These are phyloP conservation scores for Maniola hyperantus DNA, from an alignment of 2,888 invertebrate species.

Conservation along the genomic window DNA sequence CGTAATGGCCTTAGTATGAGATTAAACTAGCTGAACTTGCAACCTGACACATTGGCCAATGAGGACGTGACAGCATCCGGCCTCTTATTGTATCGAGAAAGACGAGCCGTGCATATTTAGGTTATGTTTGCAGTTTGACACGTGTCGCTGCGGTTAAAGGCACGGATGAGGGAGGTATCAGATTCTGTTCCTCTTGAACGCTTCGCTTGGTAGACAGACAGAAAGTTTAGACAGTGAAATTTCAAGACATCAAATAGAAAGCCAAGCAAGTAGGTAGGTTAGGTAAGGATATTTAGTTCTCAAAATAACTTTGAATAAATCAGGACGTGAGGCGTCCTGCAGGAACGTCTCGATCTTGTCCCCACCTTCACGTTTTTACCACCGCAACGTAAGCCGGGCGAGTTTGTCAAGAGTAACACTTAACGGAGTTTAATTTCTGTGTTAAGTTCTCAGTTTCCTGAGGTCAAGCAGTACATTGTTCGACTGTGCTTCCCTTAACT, in stretches of 20 bases:
- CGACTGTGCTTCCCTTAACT: background rate
- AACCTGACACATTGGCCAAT: slow-evolving; percentile 68
- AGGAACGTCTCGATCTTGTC: too few species aligned
- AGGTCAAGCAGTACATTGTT: slow-evolving; percentile 20
- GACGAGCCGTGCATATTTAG: slow-evolving; percentile 43
- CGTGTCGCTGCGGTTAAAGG: slow-evolving; percentile 41
- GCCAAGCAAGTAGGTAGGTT: too few species aligned
- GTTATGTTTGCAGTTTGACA: slow-evolving; percentile 39
- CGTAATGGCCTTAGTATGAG: too few species aligned
- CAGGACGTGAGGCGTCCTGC: too few species aligned
- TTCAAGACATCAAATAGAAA: slow-evolving; percentile 13
- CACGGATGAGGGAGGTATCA: slow-evolving; percentile 29
- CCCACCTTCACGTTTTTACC: too few species aligned
- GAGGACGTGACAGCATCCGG: slow-evolving; percentile 68
- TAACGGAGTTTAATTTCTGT: slow-evolving; percentile 19
- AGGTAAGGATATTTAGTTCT: too few species aligned
- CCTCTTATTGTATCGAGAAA: slow-evolving; percentile 46
- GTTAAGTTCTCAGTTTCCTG: slow-evolving; percentile 13
- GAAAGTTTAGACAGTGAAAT: background rate
- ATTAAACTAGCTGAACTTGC: slow-evolving; percentile 43
- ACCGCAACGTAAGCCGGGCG: too few species aligned
- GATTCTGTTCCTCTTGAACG: slow-evolving; percentile 25
- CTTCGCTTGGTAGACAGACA: slow-evolving; percentile 20
- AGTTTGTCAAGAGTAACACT: slow-evolving; percentile 26
- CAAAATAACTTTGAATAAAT: too few species aligned